These are phyloP conservation scores for Torymus auratus DNA, from an alignment of 2,888 invertebrate species.

Conservation along the genomic window DNA sequence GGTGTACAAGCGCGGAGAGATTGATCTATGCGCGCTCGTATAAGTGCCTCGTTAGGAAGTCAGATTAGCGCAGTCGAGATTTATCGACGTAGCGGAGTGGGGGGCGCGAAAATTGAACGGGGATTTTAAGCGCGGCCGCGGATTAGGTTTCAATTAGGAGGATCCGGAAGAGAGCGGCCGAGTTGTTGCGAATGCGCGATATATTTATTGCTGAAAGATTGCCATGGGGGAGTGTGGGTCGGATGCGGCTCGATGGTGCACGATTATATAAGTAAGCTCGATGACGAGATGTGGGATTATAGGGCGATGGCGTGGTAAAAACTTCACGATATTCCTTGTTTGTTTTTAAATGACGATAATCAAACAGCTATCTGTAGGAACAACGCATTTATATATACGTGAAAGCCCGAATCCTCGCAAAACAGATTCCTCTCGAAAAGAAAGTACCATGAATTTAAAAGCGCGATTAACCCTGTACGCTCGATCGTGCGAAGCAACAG, in stretches of 20 bases:
- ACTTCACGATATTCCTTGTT: too few species aligned
- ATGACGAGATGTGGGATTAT: too few species aligned
- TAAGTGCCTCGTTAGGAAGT: constrained; percentile 57
- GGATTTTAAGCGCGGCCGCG: constrained; percentile 64
- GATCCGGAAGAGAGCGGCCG: constrained; percentile 60
- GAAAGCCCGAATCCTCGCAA: too few species aligned
- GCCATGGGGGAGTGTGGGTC: background rate
- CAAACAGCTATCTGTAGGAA: too few species aligned
- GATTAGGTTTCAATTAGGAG: constrained; percentile 73
- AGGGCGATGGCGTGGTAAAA: too few species aligned
- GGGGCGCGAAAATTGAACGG: constrained; percentile 62
- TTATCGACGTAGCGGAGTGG: constrained; percentile 64
- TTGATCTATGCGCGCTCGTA: constrained; percentile 50
- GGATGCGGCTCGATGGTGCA: too few species aligned
- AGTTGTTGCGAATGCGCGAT: constrained; percentile 59
- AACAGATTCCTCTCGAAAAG: constrained; percentile 65
- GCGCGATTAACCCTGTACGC: constrained; percentile 4
- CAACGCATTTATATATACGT: too few species aligned
- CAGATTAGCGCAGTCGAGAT: constrained; percentile 63
- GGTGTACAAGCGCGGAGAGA: constrained; percentile 23
- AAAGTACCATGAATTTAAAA: constrained; percentile 20
- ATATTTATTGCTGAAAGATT: constrained; percentile 67
- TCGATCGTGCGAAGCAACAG: constrained; percentile 22
- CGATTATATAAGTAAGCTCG: too few species aligned
- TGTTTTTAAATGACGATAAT: too few species aligned